Evolutionary conservation across 2,797 vertebrate species (phyloP), one percentile per base, ranked within the genome.

Genomic region (Girardinus metallicus): DNA sequence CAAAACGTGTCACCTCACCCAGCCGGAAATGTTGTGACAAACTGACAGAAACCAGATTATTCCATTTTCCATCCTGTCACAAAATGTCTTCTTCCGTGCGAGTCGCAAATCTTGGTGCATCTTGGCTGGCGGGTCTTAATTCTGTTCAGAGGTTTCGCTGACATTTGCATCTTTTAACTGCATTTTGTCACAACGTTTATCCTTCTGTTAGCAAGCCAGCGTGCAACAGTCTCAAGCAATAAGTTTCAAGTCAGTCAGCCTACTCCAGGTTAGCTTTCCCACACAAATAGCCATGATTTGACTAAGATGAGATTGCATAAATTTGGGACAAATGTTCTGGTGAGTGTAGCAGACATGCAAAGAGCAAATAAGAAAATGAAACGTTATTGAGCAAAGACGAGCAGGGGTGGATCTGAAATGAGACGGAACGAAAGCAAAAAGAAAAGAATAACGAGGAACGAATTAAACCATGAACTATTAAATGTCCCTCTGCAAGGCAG

Each of bases 251-350:
- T 80, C n/a, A 57, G 47, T 79, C 78, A 66, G 46, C 18, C 26
- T 34, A 51, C 55, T 18, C 55, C 51, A 36, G 29, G 46, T 26
- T 26, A 26, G n/a, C 13, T 15, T 23, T 36, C 31, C 26, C 0
- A 6, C 51, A 41, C 73, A 44, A 47, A 74, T 43, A 66, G 55
- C 47, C 78, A 9, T 75, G 34, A 47, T 66, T 79, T 5, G 26
- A 64, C 23, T 71, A 57, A 60, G 15, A 31, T 70, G 13, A 74
- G 41, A 15, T 55, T 34, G 47, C 23, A 71, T 66, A 29, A 70
- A 75, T 73, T 72, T 11, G 41, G 57, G 23, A 75, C 71, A n/a
- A 75, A 18, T 9, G 73, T 49, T 74, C 75, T 29, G 62, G 74
- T 18, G 29, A 46, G 72, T n/a, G 29, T 46, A 78, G 34, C 34